phyloP scores from a whole-genome alignment of 1,140 invertebrate species.

The Heliothis virescens region DNA sequence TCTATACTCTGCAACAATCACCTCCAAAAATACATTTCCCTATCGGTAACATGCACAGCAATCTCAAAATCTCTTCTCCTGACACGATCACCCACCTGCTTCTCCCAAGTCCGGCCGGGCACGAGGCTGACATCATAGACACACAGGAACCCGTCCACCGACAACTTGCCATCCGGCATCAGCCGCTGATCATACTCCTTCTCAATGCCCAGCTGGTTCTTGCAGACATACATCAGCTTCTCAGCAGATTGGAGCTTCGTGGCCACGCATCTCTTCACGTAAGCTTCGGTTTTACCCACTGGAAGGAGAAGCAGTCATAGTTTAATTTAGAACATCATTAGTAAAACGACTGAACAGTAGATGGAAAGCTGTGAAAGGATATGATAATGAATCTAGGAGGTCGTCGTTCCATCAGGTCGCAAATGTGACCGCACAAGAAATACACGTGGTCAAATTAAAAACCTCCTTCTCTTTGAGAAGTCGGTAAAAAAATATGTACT shows the following conservation, averaged over 20 bases:
- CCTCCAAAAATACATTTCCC: neutral
- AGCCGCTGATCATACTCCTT: slow-evolving; percentile 98
- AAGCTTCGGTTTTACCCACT: slow-evolving; percentile 98
- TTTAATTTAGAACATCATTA: neutral
- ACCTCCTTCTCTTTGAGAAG: too few relatives aligned
- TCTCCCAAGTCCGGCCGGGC: slow-evolving; percentile 95
- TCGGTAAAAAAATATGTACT: too few relatives aligned
- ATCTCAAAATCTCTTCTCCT: neutral
- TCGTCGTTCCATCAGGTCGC: too few relatives aligned
- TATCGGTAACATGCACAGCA: too few relatives aligned
- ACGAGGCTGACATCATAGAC: slow-evolving; percentile 98
- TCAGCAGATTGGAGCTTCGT: slow-evolving; percentile 97
- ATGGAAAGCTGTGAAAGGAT: too few relatives aligned
- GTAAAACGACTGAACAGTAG: too few relatives aligned
- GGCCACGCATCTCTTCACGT: slow-evolving; percentile 96
- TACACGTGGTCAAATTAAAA: too few relatives aligned
- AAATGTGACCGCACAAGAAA: too few relatives aligned
- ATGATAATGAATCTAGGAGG: too few relatives aligned
- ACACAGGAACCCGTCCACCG: slow-evolving; percentile 98
- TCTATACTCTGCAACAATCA: neutral
- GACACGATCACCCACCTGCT: slow-evolving; percentile 88
- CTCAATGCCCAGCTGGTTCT: slow-evolving; percentile 98
- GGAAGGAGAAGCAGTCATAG: slow-evolving; percentile 60
- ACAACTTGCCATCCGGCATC: slow-evolving; percentile 96
- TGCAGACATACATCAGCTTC: slow-evolving; percentile 99